Conservation (phyloP, 1,140 invertebrate genomes). For the Magallana ariakensis region DNA sequence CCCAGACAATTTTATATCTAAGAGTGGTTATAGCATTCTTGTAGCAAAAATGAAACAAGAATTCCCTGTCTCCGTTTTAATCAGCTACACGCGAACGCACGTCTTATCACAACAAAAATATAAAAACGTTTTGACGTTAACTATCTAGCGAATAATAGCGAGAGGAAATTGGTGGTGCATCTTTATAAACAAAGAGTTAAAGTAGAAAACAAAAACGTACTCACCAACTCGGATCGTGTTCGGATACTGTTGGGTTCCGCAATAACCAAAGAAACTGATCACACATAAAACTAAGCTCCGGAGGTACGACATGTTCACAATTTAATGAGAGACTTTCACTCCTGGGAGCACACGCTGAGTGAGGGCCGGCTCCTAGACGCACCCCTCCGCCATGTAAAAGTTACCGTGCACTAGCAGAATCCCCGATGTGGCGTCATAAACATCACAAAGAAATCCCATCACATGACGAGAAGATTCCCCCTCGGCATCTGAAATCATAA, state of each 20-base stretch:
- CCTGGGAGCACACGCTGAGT: neutral
- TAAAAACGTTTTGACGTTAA: constrained; percentile 24
- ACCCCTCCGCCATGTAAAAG: neutral
- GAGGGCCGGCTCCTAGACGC: neutral
- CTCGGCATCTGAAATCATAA: neutral
- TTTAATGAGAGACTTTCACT: neutral
- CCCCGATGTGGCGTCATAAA: constrained; percentile 9
- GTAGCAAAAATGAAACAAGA: neutral
- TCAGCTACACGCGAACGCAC: neutral
- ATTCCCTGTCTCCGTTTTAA: neutral
- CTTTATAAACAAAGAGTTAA: neutral
- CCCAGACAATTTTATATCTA: neutral
- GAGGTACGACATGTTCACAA: neutral
- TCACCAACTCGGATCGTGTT: constrained; percentile 27
- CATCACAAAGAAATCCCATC: constrained; percentile 6
- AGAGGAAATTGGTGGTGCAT: neutral
- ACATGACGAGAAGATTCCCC: neutral
- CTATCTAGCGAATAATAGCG: neutral
- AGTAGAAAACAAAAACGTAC: neutral
- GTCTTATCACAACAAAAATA: constrained; percentile 9
- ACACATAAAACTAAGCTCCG: neutral
- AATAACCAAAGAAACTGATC: neutral
- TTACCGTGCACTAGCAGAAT: neutral
- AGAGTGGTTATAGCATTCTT: neutral
- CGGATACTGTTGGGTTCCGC: neutral